Conservation (phyloP, 2,888 invertebrate genomes). For the Tineola bisselliella region DNA sequence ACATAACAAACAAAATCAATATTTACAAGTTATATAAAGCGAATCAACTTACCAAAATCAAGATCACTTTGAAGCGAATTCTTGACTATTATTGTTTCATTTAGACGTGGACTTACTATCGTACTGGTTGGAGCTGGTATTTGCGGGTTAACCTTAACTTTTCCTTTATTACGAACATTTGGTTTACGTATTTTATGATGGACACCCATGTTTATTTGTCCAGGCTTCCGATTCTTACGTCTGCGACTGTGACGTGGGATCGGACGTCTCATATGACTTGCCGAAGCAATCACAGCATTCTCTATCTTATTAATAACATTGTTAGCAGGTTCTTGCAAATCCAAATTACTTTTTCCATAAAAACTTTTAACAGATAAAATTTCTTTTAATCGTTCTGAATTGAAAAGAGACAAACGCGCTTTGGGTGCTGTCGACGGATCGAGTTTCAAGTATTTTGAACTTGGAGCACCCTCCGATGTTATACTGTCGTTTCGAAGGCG, state of each 20-base stretch:
- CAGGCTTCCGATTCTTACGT: conserved; percentile 46
- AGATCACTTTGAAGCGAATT: conserved; percentile 41
- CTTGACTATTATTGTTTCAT: conserved; percentile 35
- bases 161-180: conserved; percentile 46
- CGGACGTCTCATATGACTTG: conserved; percentile 30
- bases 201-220: conserved; percentile 75
- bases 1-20: too few species aligned
- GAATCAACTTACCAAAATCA: conserved; percentile 35
- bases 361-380: conserved; percentile 65
- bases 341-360: conserved; percentile 61
- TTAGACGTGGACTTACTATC: conserved; percentile 23
- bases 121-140: conserved; percentile 16
- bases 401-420: conserved; percentile 54
- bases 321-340: conserved; percentile 29
- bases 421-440: conserved; percentile 43
- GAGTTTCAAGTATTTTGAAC: conserved; percentile 41
- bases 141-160: background rate
- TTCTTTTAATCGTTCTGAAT: conserved; percentile 51
- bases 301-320: conserved; percentile 39
- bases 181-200: conserved; percentile 72
- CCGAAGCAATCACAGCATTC: conserved; percentile 36
- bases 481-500: conserved; percentile 44
- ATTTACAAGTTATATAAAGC: background rate
- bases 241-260: conserved; percentile 35
- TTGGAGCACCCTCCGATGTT: conserved; percentile 35